Evolutionary conservation across 2,888 invertebrate species (phyloP), one percentile per base, ranked within the genome.

Genomic region (Priocnemis perturbator): DNA sequence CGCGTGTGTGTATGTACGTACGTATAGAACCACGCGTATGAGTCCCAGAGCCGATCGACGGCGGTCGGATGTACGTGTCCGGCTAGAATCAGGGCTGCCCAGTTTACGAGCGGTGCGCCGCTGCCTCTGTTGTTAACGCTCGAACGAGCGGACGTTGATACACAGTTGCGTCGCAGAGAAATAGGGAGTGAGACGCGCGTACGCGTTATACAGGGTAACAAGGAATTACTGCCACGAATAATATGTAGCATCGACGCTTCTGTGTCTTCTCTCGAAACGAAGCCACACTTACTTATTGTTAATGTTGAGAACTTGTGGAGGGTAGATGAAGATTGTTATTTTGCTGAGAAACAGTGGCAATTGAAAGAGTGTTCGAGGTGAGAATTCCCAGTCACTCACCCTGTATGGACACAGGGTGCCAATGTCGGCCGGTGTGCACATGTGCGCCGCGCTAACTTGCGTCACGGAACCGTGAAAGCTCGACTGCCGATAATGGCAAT

Each of bases 401-500:
- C 37, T 7, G 37, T 37, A 37, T 11, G 7, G 37, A 11, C 37
- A 11, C 37, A n/a, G 14, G 2, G 14, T 37, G 4, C 11, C 37
- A 11, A 37, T 37, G 37, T 37, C 56, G 55, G 23, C 50, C 53
- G 37, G 26, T 4, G 44, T 21, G 50, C 37, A 11, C 7, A 11
- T 9, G 37, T 11, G 37, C 1, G 37, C 37, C 4, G 37, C 37
- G 37, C 7, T 9, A 11, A 37, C 37, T 37, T 11, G 37, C 37
- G 37, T 37, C 37, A 37, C 11, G 37, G 11, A 37, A 37, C 37
- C 37, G 60, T 48, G 64, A 67, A 67, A 58, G 66, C 58, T 61
- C 59, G 58, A 61, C 61, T 60, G 55, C 56, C 58, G 70, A 73
- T 73, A 73, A 67, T 70, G 64, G 58, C 59, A 70, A 73, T 73